These are phyloP conservation scores for Hybos culiciformis DNA, from an alignment of 2,888 invertebrate species.

Conservation along the genomic window DNA sequence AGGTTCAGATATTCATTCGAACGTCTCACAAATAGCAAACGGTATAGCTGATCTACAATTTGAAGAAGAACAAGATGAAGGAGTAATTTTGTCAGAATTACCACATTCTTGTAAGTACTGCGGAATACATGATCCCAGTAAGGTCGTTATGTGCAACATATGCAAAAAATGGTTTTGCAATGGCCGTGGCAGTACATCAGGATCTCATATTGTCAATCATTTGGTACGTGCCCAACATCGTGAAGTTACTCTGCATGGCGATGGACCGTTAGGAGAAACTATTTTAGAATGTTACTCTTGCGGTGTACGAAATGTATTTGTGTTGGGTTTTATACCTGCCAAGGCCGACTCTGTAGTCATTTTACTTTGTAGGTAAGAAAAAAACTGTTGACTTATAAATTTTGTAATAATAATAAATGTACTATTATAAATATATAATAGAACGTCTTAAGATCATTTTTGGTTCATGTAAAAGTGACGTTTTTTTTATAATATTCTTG, in stretches of 20 bases:
- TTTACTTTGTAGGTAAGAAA: conserved; percentile 65
- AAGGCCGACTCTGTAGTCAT: conserved; percentile 98
- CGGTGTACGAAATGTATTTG: conserved; percentile 95
- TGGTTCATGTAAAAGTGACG: too few relatives aligned
- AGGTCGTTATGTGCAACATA: conserved; percentile 95
- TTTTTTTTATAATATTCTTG: not conserved
- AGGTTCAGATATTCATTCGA: conserved; percentile 43
- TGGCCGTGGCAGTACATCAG: conserved; percentile 93
- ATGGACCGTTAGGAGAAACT: conserved; percentile 95
- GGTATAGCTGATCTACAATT: conserved; percentile 80
- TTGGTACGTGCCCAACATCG: conserved; percentile 98
- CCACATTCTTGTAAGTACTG: conserved; percentile 99
- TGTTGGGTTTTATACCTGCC: conserved; percentile 96
- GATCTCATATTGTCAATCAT: conserved; percentile 98
- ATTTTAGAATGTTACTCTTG: conserved; percentile 98
- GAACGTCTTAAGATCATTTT: too few relatives aligned
- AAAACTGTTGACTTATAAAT: too few relatives aligned
- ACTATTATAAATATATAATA: too few relatives aligned
- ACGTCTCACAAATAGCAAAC: conserved; percentile 55
- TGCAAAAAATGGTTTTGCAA: conserved; percentile 99
- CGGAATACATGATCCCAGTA: conserved; percentile 93
- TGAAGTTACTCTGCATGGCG: conserved; percentile 93
- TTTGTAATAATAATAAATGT: not conserved
- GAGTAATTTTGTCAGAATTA: conserved; percentile 70
- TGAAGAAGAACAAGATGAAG: conserved; percentile 90